A percentile compares a stretch with the other conserved stretches of the same genome.
Evolutionary conservation across 2,113 vertebrate species (phyloP).

Genomic region (Cololabis saira): DNA sequence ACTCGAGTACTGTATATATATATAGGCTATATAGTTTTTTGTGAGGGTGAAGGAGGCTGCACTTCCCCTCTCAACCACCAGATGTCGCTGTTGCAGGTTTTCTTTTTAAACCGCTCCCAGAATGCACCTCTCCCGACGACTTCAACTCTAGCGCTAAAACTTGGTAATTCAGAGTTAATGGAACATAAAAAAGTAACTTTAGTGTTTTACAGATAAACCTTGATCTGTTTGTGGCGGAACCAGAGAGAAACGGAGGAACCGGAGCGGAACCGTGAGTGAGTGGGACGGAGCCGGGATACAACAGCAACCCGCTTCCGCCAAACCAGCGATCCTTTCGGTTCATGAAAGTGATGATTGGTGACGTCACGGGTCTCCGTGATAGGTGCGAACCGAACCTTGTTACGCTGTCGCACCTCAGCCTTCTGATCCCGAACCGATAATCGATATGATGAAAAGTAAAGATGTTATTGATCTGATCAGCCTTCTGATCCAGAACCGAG

Average conservation of each 20-base stretch:
- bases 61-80: neutral
- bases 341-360: conserved; percentile 73
- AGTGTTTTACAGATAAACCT: too few species aligned
- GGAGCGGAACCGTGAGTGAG: conserved; percentile 22
- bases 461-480: too few species aligned
- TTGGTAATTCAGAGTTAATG: neutral
- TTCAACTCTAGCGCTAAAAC: too few species aligned
- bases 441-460: too few species aligned
- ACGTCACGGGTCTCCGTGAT: conserved; percentile 21
- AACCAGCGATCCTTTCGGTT: conserved; percentile 55
- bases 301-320: fast-evolving
- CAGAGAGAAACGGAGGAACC: neutral
- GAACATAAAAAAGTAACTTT: neutral
- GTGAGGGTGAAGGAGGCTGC: too few species aligned
- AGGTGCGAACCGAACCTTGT: conserved; percentile 66
- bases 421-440: conserved; percentile 64
- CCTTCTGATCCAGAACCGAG: too few species aligned
- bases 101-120: conserved; percentile 35
- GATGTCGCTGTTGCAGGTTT: neutral
- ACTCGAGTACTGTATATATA: too few species aligned
- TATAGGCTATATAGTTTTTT: too few species aligned
- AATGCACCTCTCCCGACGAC: conserved; percentile 59
- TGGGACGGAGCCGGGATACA: fast-evolving
- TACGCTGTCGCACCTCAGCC: conserved; percentile 68
- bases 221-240: neutral